These are phyloP conservation scores for Drosophila kambysellisi DNA, from an alignment of 2,888 invertebrate genomes.

Conservation along the genomic window DNA sequence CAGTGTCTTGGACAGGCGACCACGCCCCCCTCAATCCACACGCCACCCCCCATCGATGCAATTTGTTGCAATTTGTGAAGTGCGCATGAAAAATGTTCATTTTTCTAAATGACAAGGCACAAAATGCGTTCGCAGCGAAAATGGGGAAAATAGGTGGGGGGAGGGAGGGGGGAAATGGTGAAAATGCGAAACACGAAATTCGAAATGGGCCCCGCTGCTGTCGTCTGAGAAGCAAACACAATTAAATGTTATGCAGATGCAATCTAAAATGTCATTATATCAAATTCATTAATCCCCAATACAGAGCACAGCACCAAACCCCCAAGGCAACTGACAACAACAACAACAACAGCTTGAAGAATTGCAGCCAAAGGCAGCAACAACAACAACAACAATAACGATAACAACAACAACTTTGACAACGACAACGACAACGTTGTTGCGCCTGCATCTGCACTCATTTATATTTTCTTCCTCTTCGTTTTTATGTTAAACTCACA, in stretches of 20 bases:
- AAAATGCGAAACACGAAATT: neutral
- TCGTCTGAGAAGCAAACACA: constrained; percentile 77
- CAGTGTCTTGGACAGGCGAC: constrained; percentile 29
- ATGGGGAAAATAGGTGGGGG: neutral
- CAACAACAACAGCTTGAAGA: constrained; percentile 48
- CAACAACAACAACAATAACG: constrained; percentile 35
- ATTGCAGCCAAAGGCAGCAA: constrained; percentile 62
- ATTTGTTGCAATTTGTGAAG: constrained; percentile 40
- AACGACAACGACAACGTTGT: constrained; percentile 53
- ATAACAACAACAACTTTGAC: constrained; percentile 40
- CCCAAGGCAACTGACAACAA: constrained; percentile 31
- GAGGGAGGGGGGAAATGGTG: constrained; percentile 8
- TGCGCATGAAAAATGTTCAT: constrained; percentile 44
- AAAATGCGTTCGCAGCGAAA: constrained; percentile 71
- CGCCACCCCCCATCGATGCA: neutral
- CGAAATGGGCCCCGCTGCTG: constrained; percentile 28
- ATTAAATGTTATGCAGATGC: constrained; percentile 83
- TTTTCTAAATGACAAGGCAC: constrained; percentile 76
- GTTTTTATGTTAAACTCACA: constrained; percentile 62
- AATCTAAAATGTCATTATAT: constrained; percentile 83
- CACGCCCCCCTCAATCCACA: neutral
- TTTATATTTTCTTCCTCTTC: constrained; percentile 42
- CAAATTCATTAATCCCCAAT: constrained; percentile 83
- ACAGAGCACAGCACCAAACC: constrained; percentile 45
- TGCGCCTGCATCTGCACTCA: constrained; percentile 73